Conservation (phyloP, 2,888 invertebrate genomes). For the Subacronicta megacephala region DNA sequence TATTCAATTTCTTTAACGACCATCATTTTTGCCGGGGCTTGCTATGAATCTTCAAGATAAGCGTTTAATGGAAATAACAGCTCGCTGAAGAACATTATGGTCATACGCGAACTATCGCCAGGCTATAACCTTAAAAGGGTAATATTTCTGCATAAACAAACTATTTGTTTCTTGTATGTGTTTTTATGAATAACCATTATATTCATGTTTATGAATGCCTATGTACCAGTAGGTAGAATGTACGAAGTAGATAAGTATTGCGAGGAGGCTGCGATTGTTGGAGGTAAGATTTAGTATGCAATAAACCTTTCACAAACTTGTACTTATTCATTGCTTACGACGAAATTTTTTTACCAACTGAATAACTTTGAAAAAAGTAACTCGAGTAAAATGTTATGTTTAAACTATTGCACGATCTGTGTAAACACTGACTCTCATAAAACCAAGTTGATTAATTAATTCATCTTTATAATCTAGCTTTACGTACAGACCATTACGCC, state of each 20-base stretch:
- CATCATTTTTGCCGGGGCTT: conserved; percentile 77
- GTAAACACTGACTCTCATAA: too few species aligned
- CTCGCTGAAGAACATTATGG: conserved; percentile 73
- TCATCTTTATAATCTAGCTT: too few species aligned
- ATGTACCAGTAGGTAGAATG: conserved; percentile 16
- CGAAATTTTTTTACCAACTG: too few species aligned
- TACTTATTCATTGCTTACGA: conserved; percentile 3
- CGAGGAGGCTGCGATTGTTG: conserved; percentile 1
- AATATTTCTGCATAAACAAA: conserved; percentile 74
- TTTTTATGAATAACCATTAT: conserved; percentile 54
- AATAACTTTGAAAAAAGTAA: too few species aligned
- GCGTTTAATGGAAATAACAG: conserved; percentile 83
- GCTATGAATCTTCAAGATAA: conserved; percentile 85
- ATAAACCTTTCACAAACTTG: conserved; percentile 10
- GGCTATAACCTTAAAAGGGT: conserved; percentile 72
- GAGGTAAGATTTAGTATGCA: conserved; percentile 26
- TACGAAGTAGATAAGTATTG: conserved; percentile 28
- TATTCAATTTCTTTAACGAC: conserved; percentile 85
- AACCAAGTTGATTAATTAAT: too few species aligned
- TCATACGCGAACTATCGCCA: conserved; percentile 77
- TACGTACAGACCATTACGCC: too few species aligned
- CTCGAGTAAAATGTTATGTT: too few species aligned
- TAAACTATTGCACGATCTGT: too few species aligned
- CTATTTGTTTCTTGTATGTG: conserved; percentile 67
- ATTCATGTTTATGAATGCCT: conserved; percentile 36